Conservation (phyloP, 2,888 invertebrate genomes). For the Folsomia manolachei region DNA sequence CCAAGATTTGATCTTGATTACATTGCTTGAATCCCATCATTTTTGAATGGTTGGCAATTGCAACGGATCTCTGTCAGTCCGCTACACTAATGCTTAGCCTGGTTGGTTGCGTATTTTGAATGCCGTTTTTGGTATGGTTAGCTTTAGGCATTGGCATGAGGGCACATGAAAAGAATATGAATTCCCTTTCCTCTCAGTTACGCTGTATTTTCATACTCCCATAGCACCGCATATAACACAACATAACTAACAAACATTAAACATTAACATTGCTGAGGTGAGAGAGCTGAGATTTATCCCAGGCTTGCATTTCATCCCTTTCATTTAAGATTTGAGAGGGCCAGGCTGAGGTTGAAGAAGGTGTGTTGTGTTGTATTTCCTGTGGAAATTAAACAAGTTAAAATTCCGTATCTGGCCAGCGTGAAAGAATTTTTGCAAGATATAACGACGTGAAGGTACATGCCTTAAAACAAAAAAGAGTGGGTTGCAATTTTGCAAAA, state of each 20-base stretch:
- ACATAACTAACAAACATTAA: constrained; percentile 11
- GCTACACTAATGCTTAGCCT: no score
- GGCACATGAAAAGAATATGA: neutral
- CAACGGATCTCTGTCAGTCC: no score
- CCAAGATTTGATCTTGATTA: no score
- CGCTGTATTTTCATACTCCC: no score
- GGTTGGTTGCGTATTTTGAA: no score
- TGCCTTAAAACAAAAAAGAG: neutral
- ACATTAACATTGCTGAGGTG: no score
- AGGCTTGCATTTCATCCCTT: constrained; percentile 25
- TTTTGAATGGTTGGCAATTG: no score
- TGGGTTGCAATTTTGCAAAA: neutral
- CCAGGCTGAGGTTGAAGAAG: neutral
- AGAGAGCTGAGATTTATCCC: constrained; percentile 33
- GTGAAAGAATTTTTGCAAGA: neutral
- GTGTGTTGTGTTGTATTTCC: no score
- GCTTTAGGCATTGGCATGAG: neutral
- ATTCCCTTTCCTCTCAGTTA: neutral
- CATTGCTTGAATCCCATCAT: no score
- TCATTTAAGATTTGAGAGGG: constrained; percentile 27
- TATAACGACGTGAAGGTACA: no score
- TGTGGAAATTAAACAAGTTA: no score
- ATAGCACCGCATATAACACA: neutral
- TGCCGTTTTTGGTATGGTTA: neutral
- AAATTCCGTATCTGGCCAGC: no score